Percentiles rank a stretch among this genome's conserved stretches.
Evolutionary conservation across 2,797 vertebrate genomes (phyloP).

Genomic region (Rhyacichthys aspro): DNA sequence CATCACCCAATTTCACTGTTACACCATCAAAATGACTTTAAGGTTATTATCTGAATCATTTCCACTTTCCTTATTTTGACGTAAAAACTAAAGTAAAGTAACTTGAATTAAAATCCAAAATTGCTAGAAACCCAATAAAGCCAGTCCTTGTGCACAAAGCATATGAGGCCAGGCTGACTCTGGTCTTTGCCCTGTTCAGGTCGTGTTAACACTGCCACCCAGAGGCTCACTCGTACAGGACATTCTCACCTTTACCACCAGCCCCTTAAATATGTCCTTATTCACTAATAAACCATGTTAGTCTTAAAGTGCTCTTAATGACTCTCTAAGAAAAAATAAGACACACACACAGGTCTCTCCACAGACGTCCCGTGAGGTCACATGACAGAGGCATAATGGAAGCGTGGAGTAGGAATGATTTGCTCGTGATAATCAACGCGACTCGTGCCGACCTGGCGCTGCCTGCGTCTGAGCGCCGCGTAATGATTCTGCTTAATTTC

Average conservation of each 20-base stretch:
- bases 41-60: no score
- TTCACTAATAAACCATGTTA: conserved; percentile 1
- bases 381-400: conserved; percentile 48
- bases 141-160: background rate
- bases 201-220: conserved; percentile 55
- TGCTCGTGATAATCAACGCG: conserved; percentile 51
- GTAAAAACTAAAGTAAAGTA: no score
- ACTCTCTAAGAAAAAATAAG: background rate
- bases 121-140: no score
- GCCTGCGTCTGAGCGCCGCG: conserved; percentile 37
- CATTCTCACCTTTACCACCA: background rate
- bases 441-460: conserved; percentile 28
- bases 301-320: background rate
- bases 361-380: conserved; percentile 22
- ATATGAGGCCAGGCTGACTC: background rate
- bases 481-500: conserved; percentile 71
- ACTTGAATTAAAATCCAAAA: no score
- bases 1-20: no score
- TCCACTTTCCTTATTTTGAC: no score
- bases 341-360: background rate
- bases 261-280: background rate
- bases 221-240: conserved; percentile 19
- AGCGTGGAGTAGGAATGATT: conserved; percentile 49
- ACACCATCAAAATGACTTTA: no score
- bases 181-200: conserved; percentile 26